Evolutionary conservation across 2,113 vertebrate species (phyloP), one percentile per base, ranked within the genome.

Genomic region (Ictalurus furcatus): DNA sequence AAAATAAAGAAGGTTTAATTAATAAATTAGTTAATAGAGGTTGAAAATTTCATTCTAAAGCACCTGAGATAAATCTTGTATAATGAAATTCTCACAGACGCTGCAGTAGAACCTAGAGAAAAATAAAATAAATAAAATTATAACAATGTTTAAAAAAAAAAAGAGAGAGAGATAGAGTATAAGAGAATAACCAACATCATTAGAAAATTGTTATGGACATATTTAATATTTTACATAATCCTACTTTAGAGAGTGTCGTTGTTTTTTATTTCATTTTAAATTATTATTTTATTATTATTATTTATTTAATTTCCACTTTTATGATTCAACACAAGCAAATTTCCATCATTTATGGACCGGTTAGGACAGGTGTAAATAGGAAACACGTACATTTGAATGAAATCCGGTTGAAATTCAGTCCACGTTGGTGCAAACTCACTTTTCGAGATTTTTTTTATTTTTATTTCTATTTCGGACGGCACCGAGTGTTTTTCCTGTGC

Each of bases 401-500:
- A 11, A 4, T 61, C 80, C 30, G 23, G 7, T 25, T 21, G 21
- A 16, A 69, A 5, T 7, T 54, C 6, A 54, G 67, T 86, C 71
- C 85, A 40, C 13, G 54, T 86, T 86, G 85, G 71, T 86, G 85
- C 56, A 78, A 25, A 76, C 9, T 52, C 74, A 79, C 25, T 52
- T 79, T 52, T 28, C 2, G 1, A 16, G 93, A 21, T 81, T 71
- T 91, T 88, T 73, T 6, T 25, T 4, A 59, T 59, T 59, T 19
- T 21, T 0, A 19, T 59, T 59, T 19, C 21, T 0, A 59, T 59
- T 52, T 52, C 8, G 54, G 87, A 84, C 76, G 56, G 89, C 90
- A 91, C 40, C 30, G 58, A 54, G 61, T 73, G 74, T 74, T 85
- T 83, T 61, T 92, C 91, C 89, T 95, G 93, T 94, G 93, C 92